Percentiles rank a stretch among this genome's conserved stretches.
These are phyloP conservation scores for Pollimyrus isidori DNA, from an alignment of 2,113 vertebrate species.

Conservation along the genomic window DNA sequence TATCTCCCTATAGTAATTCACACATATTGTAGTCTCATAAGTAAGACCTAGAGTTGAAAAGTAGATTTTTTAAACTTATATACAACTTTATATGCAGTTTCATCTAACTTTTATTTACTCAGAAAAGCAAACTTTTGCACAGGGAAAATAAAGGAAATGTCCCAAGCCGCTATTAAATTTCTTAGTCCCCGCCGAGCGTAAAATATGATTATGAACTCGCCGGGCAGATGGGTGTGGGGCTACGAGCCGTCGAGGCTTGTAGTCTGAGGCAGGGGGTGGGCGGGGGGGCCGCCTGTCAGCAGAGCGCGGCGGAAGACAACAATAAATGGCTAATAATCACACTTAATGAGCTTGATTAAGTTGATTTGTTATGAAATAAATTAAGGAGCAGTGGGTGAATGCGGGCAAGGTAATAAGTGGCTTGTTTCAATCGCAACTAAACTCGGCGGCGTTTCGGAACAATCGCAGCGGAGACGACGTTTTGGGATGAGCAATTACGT, in stretches of 20 bases:
- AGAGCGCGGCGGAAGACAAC: constrained; percentile 54
- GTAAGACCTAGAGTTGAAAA: not conserved
- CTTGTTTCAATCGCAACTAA: constrained; percentile 61
- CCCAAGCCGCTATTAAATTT: constrained; percentile 1
- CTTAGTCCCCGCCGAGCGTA: constrained; percentile 12
- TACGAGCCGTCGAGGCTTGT: constrained; percentile 51
- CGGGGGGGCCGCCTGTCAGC: constrained; percentile 57
- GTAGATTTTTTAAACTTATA: not conserved
- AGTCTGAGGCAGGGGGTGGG: constrained; percentile 52
- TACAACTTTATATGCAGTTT: not conserved
- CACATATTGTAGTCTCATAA: not conserved
- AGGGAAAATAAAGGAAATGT: not conserved
- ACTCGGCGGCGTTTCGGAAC: constrained; percentile 58
- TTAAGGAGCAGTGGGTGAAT: constrained; percentile 50
- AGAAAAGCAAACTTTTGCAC: not conserved
- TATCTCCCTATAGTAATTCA: not conserved
- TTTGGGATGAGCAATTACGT: constrained; percentile 47
- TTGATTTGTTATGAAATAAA: constrained; percentile 65
- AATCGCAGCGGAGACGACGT: constrained; percentile 56
- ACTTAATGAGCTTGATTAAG: constrained; percentile 67
- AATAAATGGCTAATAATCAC: constrained; percentile 67
- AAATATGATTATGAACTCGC: constrained; percentile 8
- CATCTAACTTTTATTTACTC: not conserved
- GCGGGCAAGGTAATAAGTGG: constrained; percentile 61
- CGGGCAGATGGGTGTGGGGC: not conserved